Evolutionary conservation across 1,140 invertebrate genomes (phyloP), one percentile per base, ranked within the genome.

Genomic region (Drosophila sp.): DNA sequence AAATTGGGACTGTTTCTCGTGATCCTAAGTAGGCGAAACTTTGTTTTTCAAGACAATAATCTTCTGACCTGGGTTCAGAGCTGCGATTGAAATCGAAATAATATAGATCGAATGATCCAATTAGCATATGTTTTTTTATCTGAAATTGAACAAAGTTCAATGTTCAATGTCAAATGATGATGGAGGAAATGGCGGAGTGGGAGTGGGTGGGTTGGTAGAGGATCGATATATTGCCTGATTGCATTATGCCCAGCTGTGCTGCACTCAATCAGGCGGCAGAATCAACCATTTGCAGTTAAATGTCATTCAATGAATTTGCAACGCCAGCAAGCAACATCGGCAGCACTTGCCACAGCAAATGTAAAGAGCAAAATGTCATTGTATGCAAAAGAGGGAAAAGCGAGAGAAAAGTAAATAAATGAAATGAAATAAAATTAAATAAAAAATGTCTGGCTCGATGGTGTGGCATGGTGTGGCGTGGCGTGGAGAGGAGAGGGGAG

Each of bases 301-400:
- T 66, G 61, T 66, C 54, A 61, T 58, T 30, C 67, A 57, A 6
- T 60, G 41, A 61, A 64, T 50, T 60, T 29, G 50, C 41, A 72
- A 63, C 11, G 35, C 10, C 35, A 38, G 35, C 35, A 11, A 11
- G 35, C 35, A 11, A 11, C 10, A 38, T 10, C 35, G 10, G 35
- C 35, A 38, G 3, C 35, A 64, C 38, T 58, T 29, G 47, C 41
- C 68, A 63, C 54, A 80, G 76, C 75, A 79, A 50, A 40, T 54
- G 85, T 85, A 85, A 77, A 69, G 67, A 77, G 85, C 74, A 72
- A 77, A 84, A 85, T 84, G 81, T 77, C 72, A 68, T 65, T 62
- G 64, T 68, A 57, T 40, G 50, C 33, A 38, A 65, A 40, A 66
- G 47, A 40, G 47, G 17, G 5, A 54, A n/a, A 23, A 47, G 17